phyloP scores from a whole-genome alignment of 2,797 vertebrate species.

The Sebastes oblongus region DNA sequence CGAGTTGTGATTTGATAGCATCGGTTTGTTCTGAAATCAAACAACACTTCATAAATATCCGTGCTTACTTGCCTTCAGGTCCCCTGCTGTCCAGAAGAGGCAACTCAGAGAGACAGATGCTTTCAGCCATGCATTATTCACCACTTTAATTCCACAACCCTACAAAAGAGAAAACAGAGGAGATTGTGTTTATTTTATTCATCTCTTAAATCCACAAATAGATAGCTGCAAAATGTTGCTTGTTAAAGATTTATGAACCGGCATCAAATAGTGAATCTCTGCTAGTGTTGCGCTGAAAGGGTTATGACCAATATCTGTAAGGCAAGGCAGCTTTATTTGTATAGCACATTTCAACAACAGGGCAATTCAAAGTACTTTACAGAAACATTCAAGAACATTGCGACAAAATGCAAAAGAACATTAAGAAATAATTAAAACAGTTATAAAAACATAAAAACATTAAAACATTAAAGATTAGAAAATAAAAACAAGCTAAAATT shows the following conservation, averaged over 20 bases:
- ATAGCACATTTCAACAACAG: no score
- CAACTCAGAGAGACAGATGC: conserved; percentile 49
- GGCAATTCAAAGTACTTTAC: no score
- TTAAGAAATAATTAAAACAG: no score
- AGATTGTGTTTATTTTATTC: conserved; percentile 68
- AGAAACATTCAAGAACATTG: no score
- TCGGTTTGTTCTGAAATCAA: conserved; percentile 51
- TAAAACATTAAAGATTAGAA: no score
- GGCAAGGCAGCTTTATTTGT: no score
- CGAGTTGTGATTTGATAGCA: conserved; percentile 26
- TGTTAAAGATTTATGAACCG: conserved; percentile 58
- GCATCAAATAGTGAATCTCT: conserved; percentile 11
- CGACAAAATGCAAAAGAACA: no score
- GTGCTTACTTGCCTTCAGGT: conserved; percentile 36
- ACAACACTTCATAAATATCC: conserved; percentile 54
- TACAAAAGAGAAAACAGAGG: conserved; percentile 56
- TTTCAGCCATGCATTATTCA: conserved; percentile 76
- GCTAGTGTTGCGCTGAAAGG: conserved; percentile 12
- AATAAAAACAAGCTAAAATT: no score
- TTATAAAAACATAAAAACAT: no score
- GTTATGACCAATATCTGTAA: conserved; percentile 4
- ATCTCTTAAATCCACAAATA: conserved; percentile 70
- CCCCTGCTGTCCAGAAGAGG: conserved; percentile 40
- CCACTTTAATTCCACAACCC: conserved; percentile 58
- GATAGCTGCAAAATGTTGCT: conserved; percentile 59